These are phyloP conservation scores for Coleophora flavipennella DNA, from an alignment of 2,888 invertebrate species.

Conservation along the genomic window DNA sequence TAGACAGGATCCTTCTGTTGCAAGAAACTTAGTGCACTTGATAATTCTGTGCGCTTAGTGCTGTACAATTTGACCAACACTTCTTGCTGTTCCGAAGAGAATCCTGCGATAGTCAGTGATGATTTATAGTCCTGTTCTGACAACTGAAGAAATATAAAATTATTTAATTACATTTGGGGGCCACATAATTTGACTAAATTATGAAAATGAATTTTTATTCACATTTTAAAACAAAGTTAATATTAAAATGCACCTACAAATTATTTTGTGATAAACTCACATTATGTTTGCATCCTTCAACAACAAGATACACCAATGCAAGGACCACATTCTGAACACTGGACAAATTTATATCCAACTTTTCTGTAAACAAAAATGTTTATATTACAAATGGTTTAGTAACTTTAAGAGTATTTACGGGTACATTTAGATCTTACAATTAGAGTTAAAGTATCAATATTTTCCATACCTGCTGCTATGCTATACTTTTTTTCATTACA, in stretches of 20 bases:
- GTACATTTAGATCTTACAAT: too few relatives aligned
- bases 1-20: constrained; percentile 50
- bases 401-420: too few relatives aligned
- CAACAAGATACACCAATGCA: constrained; percentile 80
- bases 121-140: constrained; percentile 56
- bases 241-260: too few relatives aligned
- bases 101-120: constrained; percentile 67
- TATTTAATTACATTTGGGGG: too few relatives aligned
- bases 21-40: constrained; percentile 58
- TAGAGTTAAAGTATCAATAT: not conserved
- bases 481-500: constrained; percentile 74
- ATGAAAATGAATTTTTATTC: too few relatives aligned
- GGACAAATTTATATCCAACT: constrained; percentile 67
- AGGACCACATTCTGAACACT: constrained; percentile 77
- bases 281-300: constrained; percentile 80
- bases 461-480: constrained; percentile 72
- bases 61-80: constrained; percentile 74
- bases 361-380: constrained; percentile 68
- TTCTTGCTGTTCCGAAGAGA: constrained; percentile 72
- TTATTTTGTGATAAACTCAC: constrained; percentile 48
- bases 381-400: too few relatives aligned
- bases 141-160: constrained; percentile 29
- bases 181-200: too few relatives aligned
- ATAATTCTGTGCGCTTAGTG: constrained; percentile 69
- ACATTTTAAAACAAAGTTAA: too few relatives aligned